Percentiles rank a stretch among this genome's conserved stretches.
Conservation (phyloP, 1,140 invertebrate genomes). For the Drosophila quadrilineata region DNA sequence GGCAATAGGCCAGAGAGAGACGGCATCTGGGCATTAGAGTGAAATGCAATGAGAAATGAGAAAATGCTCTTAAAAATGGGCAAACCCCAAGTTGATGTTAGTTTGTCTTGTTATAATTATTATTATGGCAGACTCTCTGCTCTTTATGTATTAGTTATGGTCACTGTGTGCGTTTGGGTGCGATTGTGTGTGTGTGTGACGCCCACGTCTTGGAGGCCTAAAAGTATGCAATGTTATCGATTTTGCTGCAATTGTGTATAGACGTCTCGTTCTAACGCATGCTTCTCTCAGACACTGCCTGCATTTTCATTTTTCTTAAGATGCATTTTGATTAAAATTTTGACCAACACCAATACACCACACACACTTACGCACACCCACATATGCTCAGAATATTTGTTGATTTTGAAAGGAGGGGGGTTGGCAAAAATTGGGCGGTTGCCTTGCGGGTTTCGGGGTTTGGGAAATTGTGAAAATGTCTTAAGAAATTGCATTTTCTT, state of each 20-base stretch:
- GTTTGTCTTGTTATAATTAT: slow-evolving; percentile 55
- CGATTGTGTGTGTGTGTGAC: too few species aligned
- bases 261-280: slow-evolving; percentile 54
- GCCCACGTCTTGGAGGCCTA: slow-evolving; percentile 52
- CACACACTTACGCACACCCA: slow-evolving; percentile 9
- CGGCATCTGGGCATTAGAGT: not conserved
- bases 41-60: slow-evolving; percentile 5
- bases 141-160: too few species aligned
- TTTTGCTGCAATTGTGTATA: slow-evolving; percentile 45
- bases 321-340: slow-evolving; percentile 77
- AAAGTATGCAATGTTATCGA: slow-evolving; percentile 65
- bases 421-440: not conserved
- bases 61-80: slow-evolving; percentile 22
- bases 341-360: slow-evolving; percentile 46
- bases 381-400: slow-evolving; percentile 22
- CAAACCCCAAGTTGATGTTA: not conserved
- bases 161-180: too few species aligned
- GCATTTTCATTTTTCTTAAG: slow-evolving; percentile 71
- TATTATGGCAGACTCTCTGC: slow-evolving; percentile 40
- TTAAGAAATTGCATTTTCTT: slow-evolving; percentile 71
- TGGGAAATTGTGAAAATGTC: slow-evolving; percentile 39
- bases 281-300: slow-evolving; percentile 6
- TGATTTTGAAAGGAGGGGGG: slow-evolving; percentile 14
- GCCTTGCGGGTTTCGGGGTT: not conserved
- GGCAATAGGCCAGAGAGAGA: slow-evolving; percentile 15